Percentiles rank a stretch among this genome's conserved stretches.
Conservation (phyloP, 2,113 vertebrate species). For the Bambusicola thoracicus region DNA sequence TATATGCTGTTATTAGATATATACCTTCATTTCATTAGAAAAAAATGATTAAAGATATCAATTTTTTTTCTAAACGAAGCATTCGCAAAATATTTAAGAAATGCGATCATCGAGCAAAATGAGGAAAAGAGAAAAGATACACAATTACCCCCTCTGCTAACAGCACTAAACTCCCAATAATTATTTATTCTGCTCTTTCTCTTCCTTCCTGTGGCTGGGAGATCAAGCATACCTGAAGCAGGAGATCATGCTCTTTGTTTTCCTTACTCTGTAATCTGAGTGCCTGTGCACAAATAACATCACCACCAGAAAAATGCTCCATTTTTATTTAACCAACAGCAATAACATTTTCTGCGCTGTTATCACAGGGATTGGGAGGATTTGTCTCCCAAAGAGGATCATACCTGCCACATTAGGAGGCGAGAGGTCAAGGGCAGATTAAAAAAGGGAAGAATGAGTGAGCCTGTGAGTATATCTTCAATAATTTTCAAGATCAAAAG, state of each 20-base stretch:
- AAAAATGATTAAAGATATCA: neutral
- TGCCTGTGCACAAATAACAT: accelerated
- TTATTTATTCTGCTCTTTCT: neutral
- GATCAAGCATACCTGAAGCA: accelerated
- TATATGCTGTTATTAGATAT: neutral
- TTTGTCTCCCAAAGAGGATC: neutral
- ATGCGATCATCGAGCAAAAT: neutral
- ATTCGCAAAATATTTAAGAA: neutral
- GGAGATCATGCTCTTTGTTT: neutral
- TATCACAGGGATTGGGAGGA: neutral
- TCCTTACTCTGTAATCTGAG: accelerated
- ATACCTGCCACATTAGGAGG: accelerated
- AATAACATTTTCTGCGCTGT: neutral
- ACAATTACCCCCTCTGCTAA: neutral
- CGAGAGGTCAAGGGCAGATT: neutral
- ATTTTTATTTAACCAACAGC: accelerated
- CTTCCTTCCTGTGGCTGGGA: neutral
- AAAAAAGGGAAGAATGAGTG: too few species aligned
- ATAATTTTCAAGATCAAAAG: too few species aligned
- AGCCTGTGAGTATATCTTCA: neutral
- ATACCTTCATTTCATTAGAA: neutral
- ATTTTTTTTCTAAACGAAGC: neutral
- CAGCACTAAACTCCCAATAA: neutral
- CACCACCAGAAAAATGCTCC: accelerated
- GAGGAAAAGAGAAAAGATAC: neutral